phyloP scores from a whole-genome alignment of 2,888 invertebrate species.

The Habrosyne pyritoides region DNA sequence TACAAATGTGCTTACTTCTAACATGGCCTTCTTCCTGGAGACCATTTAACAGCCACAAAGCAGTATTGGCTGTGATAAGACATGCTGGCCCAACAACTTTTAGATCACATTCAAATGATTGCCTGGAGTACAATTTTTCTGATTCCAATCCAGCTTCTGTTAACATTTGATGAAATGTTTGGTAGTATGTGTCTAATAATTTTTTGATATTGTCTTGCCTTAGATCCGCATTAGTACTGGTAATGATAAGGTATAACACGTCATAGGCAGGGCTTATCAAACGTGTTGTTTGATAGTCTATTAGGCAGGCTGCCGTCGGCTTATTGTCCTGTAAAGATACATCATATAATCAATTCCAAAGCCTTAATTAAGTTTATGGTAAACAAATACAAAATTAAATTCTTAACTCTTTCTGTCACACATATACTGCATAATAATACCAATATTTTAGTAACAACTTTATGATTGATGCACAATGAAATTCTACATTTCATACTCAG shows the following conservation, averaged over 20 bases:
- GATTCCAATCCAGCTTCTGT: constrained; percentile 36
- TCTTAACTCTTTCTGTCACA: no score
- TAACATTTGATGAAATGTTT: constrained; percentile 47
- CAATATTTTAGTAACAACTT: no score
- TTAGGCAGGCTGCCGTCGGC: constrained; percentile 62
- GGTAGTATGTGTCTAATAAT: constrained; percentile 58
- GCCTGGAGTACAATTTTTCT: constrained; percentile 46
- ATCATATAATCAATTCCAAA: neutral
- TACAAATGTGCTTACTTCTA: constrained; percentile 55
- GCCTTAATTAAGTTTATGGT: neutral
- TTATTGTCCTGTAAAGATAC: constrained; percentile 49
- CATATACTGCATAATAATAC: no score
- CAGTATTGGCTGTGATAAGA: constrained; percentile 69
- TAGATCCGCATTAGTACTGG: constrained; percentile 54
- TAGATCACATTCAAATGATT: constrained; percentile 59
- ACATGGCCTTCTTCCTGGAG: constrained; percentile 74
- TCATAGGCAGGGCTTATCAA: constrained; percentile 68
- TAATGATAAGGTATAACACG: constrained; percentile 61
- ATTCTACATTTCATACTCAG: no score
- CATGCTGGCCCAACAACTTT: constrained; percentile 62
- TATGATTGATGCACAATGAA: no score
- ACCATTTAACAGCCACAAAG: constrained; percentile 67
- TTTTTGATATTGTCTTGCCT: constrained; percentile 45
- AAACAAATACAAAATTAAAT: neutral
- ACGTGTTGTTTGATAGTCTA: constrained; percentile 71